These are phyloP conservation scores for Falco columbarius DNA, from an alignment of 2,797 vertebrate species.

Conservation along the genomic window DNA sequence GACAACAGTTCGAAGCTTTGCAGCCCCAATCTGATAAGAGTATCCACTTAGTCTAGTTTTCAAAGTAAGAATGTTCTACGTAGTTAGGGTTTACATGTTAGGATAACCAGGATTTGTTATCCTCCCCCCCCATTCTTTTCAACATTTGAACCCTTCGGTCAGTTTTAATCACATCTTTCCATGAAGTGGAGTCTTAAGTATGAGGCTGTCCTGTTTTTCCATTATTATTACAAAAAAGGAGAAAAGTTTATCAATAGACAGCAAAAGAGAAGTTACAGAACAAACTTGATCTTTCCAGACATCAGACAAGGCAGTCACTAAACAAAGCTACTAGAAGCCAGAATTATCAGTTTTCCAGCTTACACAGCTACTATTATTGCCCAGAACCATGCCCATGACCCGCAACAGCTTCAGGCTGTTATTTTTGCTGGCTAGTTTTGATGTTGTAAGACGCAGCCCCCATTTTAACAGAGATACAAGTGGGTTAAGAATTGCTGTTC, in stretches of 20 bases:
- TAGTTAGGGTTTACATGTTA: neutral
- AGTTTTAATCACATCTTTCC: neutral
- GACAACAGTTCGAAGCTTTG: neutral
- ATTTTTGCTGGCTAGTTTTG: neutral
- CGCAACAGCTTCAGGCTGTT: neutral
- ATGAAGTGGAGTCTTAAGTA: neutral
- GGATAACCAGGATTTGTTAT: neutral
- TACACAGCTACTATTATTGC: neutral
- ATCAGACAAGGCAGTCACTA: neutral
- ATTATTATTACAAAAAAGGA: neutral
- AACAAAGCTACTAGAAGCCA: neutral
- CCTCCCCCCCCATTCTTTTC: neutral
- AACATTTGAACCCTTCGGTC: neutral
- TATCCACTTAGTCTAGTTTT: neutral
- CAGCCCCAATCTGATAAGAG: neutral
- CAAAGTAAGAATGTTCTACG: neutral
- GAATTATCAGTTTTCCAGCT: neutral
- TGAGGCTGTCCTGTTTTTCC: neutral
- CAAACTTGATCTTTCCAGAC: neutral
- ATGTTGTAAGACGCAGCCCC: neutral
- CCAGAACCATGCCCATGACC: neutral
- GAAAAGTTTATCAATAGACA: neutral
- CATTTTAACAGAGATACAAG: neutral
- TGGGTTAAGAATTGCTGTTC: neutral
- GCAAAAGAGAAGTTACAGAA: neutral